Evolutionary conservation across 2,797 vertebrate genomes (phyloP).

Genomic region (Epinephelus malabaricus): DNA sequence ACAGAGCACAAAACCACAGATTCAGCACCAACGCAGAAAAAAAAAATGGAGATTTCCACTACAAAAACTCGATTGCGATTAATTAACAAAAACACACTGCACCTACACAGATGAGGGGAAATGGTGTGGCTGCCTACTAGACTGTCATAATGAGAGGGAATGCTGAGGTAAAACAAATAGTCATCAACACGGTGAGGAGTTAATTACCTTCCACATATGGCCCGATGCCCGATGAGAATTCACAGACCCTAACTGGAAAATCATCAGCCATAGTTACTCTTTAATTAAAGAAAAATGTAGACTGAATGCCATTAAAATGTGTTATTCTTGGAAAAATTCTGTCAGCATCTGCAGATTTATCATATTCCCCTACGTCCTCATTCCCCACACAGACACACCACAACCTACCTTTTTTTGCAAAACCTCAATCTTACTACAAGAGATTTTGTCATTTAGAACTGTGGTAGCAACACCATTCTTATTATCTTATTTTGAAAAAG

Average conservation of each 20-base stretch:
- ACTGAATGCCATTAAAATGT: slow-evolving; percentile 47
- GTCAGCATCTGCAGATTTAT: slow-evolving; percentile 45
- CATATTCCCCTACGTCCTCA: slow-evolving; percentile 23
- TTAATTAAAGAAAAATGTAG: slow-evolving; percentile 61
- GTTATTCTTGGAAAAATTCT: slow-evolving; percentile 47
- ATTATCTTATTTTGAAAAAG: neutral
- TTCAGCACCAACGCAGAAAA: slow-evolving; percentile 40
- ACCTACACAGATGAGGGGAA: slow-evolving; percentile 42
- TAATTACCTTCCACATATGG: slow-evolving; percentile 62
- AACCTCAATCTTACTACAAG: neutral
- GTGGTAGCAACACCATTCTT: neutral
- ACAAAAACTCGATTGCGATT: slow-evolving; percentile 28
- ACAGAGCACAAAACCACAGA: slow-evolving; percentile 41
- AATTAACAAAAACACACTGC: slow-evolving; percentile 51
- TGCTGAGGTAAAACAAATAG: slow-evolving; percentile 61
- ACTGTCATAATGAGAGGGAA: slow-evolving; percentile 53
- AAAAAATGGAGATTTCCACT: slow-evolving; percentile 32
- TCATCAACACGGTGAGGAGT: slow-evolving; percentile 50
- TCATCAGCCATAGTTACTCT: slow-evolving; percentile 44
- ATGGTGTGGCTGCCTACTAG: slow-evolving; percentile 29
- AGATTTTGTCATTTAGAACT: slow-evolving; percentile 1
- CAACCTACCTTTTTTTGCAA: neutral
- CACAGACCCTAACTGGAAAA: slow-evolving; percentile 59
- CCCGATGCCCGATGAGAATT: slow-evolving; percentile 41
- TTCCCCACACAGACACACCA: slow-evolving; percentile 1